Evolutionary conservation across 2,113 vertebrate genomes (phyloP), one percentile per base, ranked within the genome.

Genomic region (Stegostoma tigrinum): DNA sequence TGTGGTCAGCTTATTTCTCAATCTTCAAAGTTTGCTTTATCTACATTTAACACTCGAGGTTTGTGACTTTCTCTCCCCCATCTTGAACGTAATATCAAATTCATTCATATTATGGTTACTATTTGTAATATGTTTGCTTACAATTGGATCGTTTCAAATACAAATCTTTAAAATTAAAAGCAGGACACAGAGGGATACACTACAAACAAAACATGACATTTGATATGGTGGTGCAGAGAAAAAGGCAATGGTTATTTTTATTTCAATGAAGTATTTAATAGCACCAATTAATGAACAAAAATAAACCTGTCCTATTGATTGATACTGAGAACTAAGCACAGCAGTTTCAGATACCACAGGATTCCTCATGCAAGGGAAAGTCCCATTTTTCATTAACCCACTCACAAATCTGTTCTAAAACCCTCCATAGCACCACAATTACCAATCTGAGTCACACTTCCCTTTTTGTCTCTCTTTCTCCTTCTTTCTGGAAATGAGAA

Each of bases 401-500:
- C 30, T 66, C 27, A 91, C 3, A 15, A 61, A 64, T 91, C 14
- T 66, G 19, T 61, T 2, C 61, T 7, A 0, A 21, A 61, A 61
- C 17, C 89, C 55, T 1, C 61, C 89, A 93, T 17, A 67, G 61
- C 55, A 89, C 55, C 7, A 23, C 61, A 38, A n/a, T 91, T 64
- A 91, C 5, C 15, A 38, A 10, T 34, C 15, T 66, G 61, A 91
- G 17, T 64, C 61, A 67, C 55, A 2, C 55, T 61, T 61, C 55
- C 55, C 1, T 17, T 21, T 91, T 61, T 42, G 19, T 91, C 30
- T 90, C 55, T 66, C 83, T 87, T 45, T 10, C 80, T 85, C 80
- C 19, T 38, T 85, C 80, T 42, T 21, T 85, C 89, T 66, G 61
- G 61, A 93, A 66, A 67, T 93, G 89, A 93, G 89, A 66, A 91